These are phyloP conservation scores for Campaea margaritaria DNA, from an alignment of 2,888 invertebrate species.

Conservation along the genomic window DNA sequence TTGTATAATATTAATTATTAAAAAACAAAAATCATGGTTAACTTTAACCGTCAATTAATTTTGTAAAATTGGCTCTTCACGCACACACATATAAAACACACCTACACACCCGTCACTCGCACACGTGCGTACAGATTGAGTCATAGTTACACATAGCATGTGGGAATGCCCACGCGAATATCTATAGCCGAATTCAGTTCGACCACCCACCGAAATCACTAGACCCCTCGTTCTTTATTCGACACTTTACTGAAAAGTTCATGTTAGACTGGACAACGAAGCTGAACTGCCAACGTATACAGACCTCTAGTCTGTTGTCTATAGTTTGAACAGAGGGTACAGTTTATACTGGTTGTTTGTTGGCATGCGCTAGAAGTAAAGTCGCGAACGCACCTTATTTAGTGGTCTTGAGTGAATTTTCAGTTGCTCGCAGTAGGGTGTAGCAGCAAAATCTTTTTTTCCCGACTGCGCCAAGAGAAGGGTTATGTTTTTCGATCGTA, in stretches of 20 bases:
- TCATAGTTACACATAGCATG: constrained; percentile 24
- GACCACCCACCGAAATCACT: constrained; percentile 32
- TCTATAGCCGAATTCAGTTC: constrained; percentile 28
- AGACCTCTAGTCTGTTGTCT: constrained; percentile 15
- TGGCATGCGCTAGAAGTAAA: constrained; percentile 55
- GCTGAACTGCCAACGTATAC: constrained; percentile 5
- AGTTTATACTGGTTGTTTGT: constrained; percentile 41
- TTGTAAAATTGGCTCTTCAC: constrained; percentile 10
- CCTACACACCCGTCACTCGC: constrained; percentile 19
- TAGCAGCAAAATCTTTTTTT: constrained; percentile 32
- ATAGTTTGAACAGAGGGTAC: constrained; percentile 31
- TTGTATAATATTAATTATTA: no score
- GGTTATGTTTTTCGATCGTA: background rate
- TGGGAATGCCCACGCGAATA: constrained; percentile 32
- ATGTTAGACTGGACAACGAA: constrained; percentile 5
- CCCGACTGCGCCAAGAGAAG: no score
- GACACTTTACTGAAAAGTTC: background rate
- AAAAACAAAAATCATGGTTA: background rate
- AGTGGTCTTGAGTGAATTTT: constrained; percentile 54
- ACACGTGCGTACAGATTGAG: constrained; percentile 14
- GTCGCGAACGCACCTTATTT: constrained; percentile 65
- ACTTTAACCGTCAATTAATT: constrained; percentile 12
- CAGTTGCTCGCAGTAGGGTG: constrained; percentile 51
- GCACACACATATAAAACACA: constrained; percentile 15
- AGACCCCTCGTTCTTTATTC: constrained; percentile 29